phyloP scores from a whole-genome alignment of 2,113 vertebrate genomes.

The Turnix velox region DNA sequence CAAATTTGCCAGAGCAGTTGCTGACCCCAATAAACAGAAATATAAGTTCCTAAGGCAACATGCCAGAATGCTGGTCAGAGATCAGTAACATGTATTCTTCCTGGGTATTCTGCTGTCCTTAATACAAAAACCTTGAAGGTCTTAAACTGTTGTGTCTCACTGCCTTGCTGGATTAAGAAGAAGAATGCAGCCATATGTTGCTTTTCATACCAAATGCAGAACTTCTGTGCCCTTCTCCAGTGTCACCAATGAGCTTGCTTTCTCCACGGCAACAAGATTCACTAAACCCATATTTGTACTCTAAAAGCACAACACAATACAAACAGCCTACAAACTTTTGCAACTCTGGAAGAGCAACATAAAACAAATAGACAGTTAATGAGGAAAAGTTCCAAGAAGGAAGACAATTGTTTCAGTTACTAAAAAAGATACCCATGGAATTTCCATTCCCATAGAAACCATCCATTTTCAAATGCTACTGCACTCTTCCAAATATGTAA shows the following conservation, averaged over 20 bases:
- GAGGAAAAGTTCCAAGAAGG: neutral
- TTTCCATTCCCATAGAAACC: neutral
- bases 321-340: neutral
- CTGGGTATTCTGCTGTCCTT: neutral
- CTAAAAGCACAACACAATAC: neutral
- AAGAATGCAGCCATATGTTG: neutral
- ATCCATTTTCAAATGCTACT: neutral
- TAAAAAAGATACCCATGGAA: neutral
- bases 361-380: neutral
- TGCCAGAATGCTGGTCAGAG: neutral
- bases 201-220: neutral
- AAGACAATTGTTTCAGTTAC: neutral
- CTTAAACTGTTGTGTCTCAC: neutral
- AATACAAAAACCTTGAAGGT: neutral
- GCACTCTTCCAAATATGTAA: neutral
- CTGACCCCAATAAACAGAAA: constrained; percentile 53
- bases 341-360: neutral
- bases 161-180: neutral
- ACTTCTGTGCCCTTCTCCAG: neutral
- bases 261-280: neutral
- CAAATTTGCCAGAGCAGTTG: constrained; percentile 54
- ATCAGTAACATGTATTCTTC: constrained; percentile 1
- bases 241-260: neutral
- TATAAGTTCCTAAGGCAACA: constrained; percentile 50
- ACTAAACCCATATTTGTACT: neutral